Base-by-base conservation (phyloP, 2,888 invertebrate genomes). In the Lacanobia oleracea region DNA sequence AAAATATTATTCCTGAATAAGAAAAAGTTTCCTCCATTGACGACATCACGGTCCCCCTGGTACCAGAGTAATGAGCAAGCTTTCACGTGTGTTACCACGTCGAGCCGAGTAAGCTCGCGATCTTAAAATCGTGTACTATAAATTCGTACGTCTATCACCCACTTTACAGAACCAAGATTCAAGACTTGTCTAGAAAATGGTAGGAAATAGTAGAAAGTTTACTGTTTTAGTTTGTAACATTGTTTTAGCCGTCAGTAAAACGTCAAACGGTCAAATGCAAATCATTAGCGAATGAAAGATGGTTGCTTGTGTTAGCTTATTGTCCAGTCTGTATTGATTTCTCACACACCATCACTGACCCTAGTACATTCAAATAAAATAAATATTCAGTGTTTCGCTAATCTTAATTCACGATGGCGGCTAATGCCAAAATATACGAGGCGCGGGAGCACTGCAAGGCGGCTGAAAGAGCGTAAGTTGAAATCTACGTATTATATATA, bases 401-500 rank as follows among this genome's bases (percentile, higher is more conserved):
- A 2, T 7, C 10, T 68, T 56, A 62, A 1, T 48, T 71, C 68
- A 75, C 21, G 23, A 94, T 94, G 94, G 89, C 94, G 43, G 88
- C 93, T 10, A 97, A 98, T 94, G 87, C 93, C 10, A 97, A 98
- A 94, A 93, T 97, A 70, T 97, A 97, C 79, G 98, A 98, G 95
- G 98, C 97, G 14, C 96, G 97, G 84, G 98, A 98, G 89, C 97
- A 98, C 87, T 97, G 98, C 88, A 97, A 97, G 86, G 96, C 97
- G 84, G 99, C 98, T 0, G 98, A 99, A 89, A 98, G 98, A 96
- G 97, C 97, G 98, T 98, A 94, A 94, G 93, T 93, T 60, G 21
- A 72, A 67, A 40, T 45, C 16, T 10, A 27, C 5, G 12, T 51
- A 48, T 1, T 51, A 48, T 1, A 27, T 27, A 18, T 18, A 33